Evolutionary conservation across 2,888 invertebrate genomes (phyloP).

Genomic region (Thera britannica): DNA sequence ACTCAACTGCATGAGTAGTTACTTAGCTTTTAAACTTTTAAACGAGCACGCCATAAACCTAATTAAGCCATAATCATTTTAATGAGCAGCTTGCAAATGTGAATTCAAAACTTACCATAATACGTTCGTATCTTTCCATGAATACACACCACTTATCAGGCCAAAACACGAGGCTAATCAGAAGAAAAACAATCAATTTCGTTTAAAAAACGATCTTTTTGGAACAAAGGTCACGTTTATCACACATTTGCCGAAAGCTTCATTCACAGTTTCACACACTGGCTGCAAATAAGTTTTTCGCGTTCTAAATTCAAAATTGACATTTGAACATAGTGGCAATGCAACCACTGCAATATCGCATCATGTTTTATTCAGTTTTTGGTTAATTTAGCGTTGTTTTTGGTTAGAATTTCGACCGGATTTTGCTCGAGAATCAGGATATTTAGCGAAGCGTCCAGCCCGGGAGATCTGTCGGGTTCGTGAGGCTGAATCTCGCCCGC

Average conservation of each 20-base stretch:
- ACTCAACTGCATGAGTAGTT: background rate
- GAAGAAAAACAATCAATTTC: conserved; percentile 9
- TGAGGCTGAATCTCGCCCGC: conserved; percentile 74
- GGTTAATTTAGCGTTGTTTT: conserved; percentile 49
- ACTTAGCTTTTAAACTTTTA: background rate
- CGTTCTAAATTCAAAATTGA: conserved; percentile 61
- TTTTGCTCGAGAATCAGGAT: conserved; percentile 32
- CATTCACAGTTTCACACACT: conserved; percentile 53
- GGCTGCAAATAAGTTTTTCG: conserved; percentile 50
- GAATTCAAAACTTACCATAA: conserved; percentile 21
- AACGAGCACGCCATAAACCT: background rate
- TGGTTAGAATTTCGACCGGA: conserved; percentile 48
- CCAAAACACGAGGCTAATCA: conserved; percentile 1
- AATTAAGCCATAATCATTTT: conserved; percentile 14
- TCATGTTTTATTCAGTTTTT: conserved; percentile 42
- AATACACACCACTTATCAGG: background rate
- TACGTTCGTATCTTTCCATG: conserved; percentile 23
- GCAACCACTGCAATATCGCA: conserved; percentile 29
- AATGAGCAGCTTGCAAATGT: conserved; percentile 1
- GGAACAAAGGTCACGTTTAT: conserved; percentile 55
- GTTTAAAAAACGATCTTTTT: conserved; percentile 32
- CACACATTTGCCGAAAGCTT: conserved; percentile 48
- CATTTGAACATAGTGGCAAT: conserved; percentile 45
- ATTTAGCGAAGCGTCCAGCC: conserved; percentile 52
- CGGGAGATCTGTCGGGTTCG: conserved; percentile 72